A percentile compares a stretch with the other conserved stretches of the same genome.
These are phyloP conservation scores for Litoditis marina DNA, from an alignment of 2,888 invertebrate genomes.

Conservation along the genomic window DNA sequence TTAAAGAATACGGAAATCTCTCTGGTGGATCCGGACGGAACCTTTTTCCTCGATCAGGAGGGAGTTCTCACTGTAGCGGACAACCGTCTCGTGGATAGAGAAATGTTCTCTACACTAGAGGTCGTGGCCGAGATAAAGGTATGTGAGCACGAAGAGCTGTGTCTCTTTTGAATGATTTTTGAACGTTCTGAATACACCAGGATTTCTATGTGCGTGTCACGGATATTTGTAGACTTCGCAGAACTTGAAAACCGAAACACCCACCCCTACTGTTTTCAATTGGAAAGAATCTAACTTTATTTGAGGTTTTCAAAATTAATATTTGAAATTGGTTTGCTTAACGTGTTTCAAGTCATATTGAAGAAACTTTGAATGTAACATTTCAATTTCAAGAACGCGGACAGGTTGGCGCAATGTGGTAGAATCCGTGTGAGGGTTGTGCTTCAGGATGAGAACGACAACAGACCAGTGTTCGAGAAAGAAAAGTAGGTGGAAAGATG, in stretches of 20 bases:
- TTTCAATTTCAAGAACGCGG: constrained; percentile 13
- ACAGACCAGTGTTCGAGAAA: constrained; percentile 53
- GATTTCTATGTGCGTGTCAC: too few relatives aligned
- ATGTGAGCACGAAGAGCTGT: not conserved
- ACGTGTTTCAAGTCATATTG: too few relatives aligned
- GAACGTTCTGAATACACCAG: too few relatives aligned
- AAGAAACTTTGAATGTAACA: too few relatives aligned
- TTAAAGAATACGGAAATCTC: constrained; percentile 24
- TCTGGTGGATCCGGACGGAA: constrained; percentile 37
- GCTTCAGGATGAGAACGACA: constrained; percentile 57
- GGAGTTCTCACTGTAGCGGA: constrained; percentile 20
- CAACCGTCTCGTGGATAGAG: constrained; percentile 32
- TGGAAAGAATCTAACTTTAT: too few relatives aligned
- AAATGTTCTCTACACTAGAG: constrained; percentile 36
- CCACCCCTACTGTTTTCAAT: too few relatives aligned
- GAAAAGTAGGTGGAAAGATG: constrained; percentile 24
- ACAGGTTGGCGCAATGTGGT: constrained; percentile 18
- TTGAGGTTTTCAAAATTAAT: too few relatives aligned
- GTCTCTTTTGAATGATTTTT: too few relatives aligned
- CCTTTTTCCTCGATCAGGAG: constrained; percentile 21
- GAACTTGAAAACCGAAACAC: too few relatives aligned
- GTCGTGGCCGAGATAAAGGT: constrained; percentile 32
- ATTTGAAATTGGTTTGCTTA: too few relatives aligned
- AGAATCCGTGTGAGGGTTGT: constrained; percentile 38
- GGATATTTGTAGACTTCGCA: too few relatives aligned